Evolutionary conservation across 2,888 invertebrate species (phyloP).

Genomic region (Xanthia togata): DNA sequence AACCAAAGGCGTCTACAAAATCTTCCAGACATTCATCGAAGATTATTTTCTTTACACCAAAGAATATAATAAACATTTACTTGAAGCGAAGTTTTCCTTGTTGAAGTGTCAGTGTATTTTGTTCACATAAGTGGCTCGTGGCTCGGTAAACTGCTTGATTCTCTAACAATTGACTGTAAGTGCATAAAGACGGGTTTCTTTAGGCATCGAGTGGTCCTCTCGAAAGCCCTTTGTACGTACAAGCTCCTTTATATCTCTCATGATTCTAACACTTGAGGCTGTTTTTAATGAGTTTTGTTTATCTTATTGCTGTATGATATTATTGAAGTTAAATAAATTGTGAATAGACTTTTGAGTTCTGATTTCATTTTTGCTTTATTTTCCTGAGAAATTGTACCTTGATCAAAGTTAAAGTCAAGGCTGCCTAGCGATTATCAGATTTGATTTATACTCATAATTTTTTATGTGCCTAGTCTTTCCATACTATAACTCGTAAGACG

Average conservation of each 20-base stretch:
- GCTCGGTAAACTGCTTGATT: conserved; percentile 64
- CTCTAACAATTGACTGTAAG: conserved; percentile 62
- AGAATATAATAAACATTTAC: conserved; percentile 30
- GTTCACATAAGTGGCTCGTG: conserved; percentile 40
- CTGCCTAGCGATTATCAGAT: neutral
- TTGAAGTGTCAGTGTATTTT: conserved; percentile 56
- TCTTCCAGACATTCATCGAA: neutral
- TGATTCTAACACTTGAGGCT: conserved; percentile 45
- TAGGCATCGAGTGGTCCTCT: conserved; percentile 57
- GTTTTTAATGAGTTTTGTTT: conserved; percentile 38
- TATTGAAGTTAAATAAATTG: conserved; percentile 9
- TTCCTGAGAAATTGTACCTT: neutral
- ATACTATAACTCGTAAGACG: no score
- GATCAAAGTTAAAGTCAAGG: neutral
- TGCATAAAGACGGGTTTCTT: conserved; percentile 63
- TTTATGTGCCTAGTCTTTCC: neutral
- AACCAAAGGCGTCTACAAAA: conserved; percentile 1
- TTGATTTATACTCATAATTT: neutral
- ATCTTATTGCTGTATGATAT: conserved; percentile 15
- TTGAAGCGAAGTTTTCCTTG: conserved; percentile 35
- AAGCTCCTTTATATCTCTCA: conserved; percentile 44
- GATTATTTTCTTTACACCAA: conserved; percentile 19
- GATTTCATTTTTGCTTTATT: neutral
- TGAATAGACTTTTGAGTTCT: neutral
- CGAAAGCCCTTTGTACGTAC: conserved; percentile 53